phyloP scores from a whole-genome alignment of 1,140 invertebrate species.

The Bradynema listronoti region DNA sequence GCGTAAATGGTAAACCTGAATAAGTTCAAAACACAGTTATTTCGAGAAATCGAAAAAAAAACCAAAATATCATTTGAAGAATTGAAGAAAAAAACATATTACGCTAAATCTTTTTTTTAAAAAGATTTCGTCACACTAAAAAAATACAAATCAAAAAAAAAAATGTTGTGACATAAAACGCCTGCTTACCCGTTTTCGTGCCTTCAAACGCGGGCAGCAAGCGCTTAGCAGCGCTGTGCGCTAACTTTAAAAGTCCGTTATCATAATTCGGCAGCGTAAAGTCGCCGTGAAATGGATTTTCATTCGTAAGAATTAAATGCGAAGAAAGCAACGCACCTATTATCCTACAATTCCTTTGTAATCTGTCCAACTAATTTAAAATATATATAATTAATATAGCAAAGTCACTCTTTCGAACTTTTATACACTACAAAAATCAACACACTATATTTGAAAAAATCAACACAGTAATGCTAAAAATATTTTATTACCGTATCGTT shows the following conservation, averaged over 20 bases:
- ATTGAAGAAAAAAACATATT: no score
- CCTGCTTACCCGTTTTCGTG: slow-evolving; percentile 60
- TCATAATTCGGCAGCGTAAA: slow-evolving; percentile 64
- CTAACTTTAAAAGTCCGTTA: slow-evolving; percentile 64
- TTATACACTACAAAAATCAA: no score
- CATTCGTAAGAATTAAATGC: slow-evolving; percentile 67
- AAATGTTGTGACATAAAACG: no score
- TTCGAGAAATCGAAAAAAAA: no score
- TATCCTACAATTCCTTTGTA: slow-evolving; percentile 59
- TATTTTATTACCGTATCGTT: slow-evolving; percentile 66
- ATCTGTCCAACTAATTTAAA: slow-evolving; percentile 5
- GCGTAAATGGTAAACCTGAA: slow-evolving; percentile 65
- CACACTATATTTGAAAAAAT: slow-evolving; percentile 8
- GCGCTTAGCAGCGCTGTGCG: slow-evolving; percentile 65
- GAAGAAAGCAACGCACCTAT: slow-evolving; percentile 67
- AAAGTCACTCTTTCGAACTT: no score
- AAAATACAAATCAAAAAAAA: no score
- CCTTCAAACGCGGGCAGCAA: slow-evolving; percentile 66
- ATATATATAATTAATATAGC: no score
- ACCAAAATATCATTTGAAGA: no score
- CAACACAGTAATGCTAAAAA: not conserved
- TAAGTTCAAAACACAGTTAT: no score
- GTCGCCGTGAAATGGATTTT: slow-evolving; percentile 64
- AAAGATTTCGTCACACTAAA: no score
- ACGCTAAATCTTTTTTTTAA: no score